Evolutionary conservation across 2,113 vertebrate species (phyloP), one percentile per base, ranked within the genome.

Genomic region (Vidua macroura): DNA sequence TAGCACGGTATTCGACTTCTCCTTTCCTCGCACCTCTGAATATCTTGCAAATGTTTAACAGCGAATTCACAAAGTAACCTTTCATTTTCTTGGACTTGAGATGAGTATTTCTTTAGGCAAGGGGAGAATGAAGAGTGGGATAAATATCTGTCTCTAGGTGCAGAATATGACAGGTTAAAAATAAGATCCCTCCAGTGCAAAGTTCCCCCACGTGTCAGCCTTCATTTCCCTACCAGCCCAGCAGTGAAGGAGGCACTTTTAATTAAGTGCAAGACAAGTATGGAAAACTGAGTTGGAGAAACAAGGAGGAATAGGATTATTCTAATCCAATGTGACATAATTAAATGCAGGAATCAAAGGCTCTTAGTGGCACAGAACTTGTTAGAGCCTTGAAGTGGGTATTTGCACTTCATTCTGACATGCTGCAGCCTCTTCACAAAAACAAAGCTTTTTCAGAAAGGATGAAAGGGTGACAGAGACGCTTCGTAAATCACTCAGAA

Each of bases 291-390:
- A 63, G 39, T 27, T 75, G 5, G 58, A 96, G 84, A 87, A 96
- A 95, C 82, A 92, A 91, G 96, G 72, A 92, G 73, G 78, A 68
- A 97, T 25, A 73, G 87, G 86, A 83, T 81, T 96, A 95, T 96
- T 90, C 70, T 95, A 95, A 96, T 91, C 95, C 90, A 97, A 44
- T 68, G 87, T 66, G 68, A 88, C 51, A 62, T 79, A 94, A 94
- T 95, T 95, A 96, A 96, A 96, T 79, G 91, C 73, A 95, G 80
- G 94, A 97, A 84, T 97, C 90, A 96, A 90, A 97, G 75, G 79
- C 37, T 76, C 44, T 91, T 78, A 53, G 53, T 52, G 63, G 37
- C 83, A 92, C 37, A 79, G 48, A 91, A 89, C 86, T 90, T 55
- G 90, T 96, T 43, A 83, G 16, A 91, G 83, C 79, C 51, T 81